Conservation (phyloP, 2,113 vertebrate species). For the Thomomys bottae region DNA sequence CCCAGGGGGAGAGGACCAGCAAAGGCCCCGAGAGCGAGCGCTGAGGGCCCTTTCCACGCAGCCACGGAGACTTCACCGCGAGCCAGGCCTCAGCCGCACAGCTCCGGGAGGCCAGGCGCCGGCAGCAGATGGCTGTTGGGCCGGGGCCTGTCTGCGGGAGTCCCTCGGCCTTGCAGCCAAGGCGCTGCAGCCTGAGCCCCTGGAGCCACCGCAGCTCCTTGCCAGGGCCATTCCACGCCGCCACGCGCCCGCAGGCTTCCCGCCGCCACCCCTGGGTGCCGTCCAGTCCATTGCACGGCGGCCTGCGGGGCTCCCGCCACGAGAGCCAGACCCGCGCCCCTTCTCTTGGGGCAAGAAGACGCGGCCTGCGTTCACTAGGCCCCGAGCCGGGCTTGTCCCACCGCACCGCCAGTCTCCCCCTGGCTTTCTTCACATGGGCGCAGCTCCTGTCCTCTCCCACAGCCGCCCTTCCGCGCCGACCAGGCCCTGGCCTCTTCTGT, state of each 20-base stretch:
- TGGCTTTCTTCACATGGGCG: constrained; percentile 93
- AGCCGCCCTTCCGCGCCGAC: constrained; percentile 89
- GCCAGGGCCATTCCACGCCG: too few species aligned
- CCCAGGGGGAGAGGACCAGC: background rate
- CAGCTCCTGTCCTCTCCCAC: constrained; percentile 91
- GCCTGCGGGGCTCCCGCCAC: constrained; percentile 88
- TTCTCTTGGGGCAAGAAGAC: constrained; percentile 93
- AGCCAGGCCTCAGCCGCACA: constrained; percentile 56
- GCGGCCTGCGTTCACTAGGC: too few species aligned
- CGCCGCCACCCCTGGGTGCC: constrained; percentile 90
- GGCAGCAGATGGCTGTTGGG: background rate
- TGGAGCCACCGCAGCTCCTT: too few species aligned
- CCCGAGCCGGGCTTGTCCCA: too few species aligned
- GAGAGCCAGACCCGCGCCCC: constrained; percentile 80
- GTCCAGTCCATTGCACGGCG: constrained; percentile 91
- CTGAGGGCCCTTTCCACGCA: background rate
- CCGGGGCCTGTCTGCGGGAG: background rate
- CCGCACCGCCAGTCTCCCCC: constrained; percentile 76
- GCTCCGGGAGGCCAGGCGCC: constrained; percentile 3
- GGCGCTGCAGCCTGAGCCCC: too few species aligned
- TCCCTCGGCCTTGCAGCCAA: too few species aligned
- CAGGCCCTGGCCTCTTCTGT: constrained; percentile 91
- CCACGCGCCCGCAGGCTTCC: background rate
- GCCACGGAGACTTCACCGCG: background rate
- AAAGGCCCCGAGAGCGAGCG: too few species aligned